A percentile compares a stretch with the other conserved stretches of the same genome.
Evolutionary conservation across 2,113 vertebrate genomes (phyloP).

Genomic region (Epinephelus moara): DNA sequence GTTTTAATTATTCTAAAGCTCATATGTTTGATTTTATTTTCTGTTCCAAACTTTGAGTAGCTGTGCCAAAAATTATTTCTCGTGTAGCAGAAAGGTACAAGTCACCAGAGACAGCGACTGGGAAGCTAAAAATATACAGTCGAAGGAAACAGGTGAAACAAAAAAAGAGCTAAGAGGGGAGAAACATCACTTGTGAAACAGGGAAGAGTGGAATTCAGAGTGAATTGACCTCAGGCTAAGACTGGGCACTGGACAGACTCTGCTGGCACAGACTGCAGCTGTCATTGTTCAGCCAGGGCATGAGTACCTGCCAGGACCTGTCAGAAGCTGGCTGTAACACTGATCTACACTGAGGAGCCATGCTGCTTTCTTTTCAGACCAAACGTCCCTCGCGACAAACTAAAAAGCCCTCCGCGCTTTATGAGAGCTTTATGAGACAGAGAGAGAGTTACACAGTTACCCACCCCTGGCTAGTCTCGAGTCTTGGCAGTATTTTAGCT

Average conservation of each 20-base stretch:
- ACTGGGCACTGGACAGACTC: slow-evolving; percentile 61
- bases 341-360: slow-evolving; percentile 70
- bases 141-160: slow-evolving; percentile 13
- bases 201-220: slow-evolving; percentile 25
- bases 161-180: slow-evolving; percentile 27
- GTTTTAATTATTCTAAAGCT: no score
- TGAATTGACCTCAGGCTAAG: slow-evolving; percentile 51
- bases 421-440: slow-evolving; percentile 67
- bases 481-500: slow-evolving; percentile 55
- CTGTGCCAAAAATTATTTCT: background rate
- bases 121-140: slow-evolving; percentile 18
- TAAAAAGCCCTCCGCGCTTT: slow-evolving; percentile 68
- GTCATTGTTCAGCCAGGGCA: slow-evolving; percentile 67
- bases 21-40: background rate
- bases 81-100: background rate
- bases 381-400: slow-evolving; percentile 65
- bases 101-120: background rate
- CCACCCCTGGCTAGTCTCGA: slow-evolving; percentile 49
- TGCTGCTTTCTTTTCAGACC: slow-evolving; percentile 75
- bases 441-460: slow-evolving; percentile 56
- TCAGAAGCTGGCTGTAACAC: slow-evolving; percentile 73
- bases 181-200: slow-evolving; percentile 27
- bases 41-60: background rate
- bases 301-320: slow-evolving; percentile 78
- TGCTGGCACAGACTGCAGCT: slow-evolving; percentile 70